phyloP scores from a whole-genome alignment of 2,888 invertebrate species.

The Luffia ferchaultella region DNA sequence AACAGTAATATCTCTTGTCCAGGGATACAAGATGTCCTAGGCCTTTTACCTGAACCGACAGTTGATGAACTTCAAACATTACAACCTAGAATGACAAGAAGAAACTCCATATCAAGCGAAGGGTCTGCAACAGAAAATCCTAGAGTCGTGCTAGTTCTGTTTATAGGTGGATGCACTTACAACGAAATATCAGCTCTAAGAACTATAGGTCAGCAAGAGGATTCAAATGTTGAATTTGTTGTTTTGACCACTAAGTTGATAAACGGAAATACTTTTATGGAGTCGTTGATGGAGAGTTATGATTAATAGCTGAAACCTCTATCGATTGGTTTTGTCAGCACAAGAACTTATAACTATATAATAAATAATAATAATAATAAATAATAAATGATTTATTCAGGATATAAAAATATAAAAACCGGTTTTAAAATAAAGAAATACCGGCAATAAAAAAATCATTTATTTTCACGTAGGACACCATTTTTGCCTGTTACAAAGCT shows the following conservation, averaged over 20 bases:
- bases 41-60: conserved; percentile 81
- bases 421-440: too few relatives aligned
- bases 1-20: too few relatives aligned
- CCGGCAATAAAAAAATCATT: too few relatives aligned
- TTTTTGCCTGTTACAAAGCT: too few relatives aligned
- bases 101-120: conserved; percentile 67
- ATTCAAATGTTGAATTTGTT: conserved; percentile 87
- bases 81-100: conserved; percentile 63
- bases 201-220: conserved; percentile 78
- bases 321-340: background rate
- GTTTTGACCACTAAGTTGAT: conserved; percentile 92
- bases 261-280: conserved; percentile 87
- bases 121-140: conserved; percentile 67
- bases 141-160: conserved; percentile 87
- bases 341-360: background rate
- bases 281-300: conserved; percentile 71
- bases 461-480: too few relatives aligned
- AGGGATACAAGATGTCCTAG: conserved; percentile 84
- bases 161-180: conserved; percentile 96
- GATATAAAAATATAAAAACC: too few relatives aligned
- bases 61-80: conserved; percentile 71
- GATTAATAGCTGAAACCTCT: too few relatives aligned
- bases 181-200: conserved; percentile 87
- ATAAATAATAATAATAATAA: background rate
- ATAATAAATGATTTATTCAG: background rate